Percentiles rank a stretch among this genome's conserved stretches.
phyloP scores from a whole-genome alignment of 2,113 vertebrate genomes.

The Camarhynchus parvulus region DNA sequence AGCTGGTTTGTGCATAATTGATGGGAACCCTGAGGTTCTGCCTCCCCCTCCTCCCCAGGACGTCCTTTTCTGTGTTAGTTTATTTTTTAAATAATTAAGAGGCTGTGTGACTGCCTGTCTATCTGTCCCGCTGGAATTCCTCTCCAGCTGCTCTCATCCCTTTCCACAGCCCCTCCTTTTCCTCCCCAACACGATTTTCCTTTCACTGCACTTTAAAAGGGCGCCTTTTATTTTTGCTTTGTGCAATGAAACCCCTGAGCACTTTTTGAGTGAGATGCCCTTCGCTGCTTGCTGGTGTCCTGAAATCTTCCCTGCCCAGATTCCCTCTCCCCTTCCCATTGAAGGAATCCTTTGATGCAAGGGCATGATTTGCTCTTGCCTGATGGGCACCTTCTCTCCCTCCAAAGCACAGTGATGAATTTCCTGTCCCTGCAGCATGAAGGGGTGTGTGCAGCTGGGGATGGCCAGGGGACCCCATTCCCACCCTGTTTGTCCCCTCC shows the following conservation, averaged over 20 bases:
- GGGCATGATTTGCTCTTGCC: too few relatives aligned
- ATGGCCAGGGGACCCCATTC: background rate
- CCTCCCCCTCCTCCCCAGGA: background rate
- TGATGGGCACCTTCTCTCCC: background rate
- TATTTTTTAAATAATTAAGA: slow-evolving; percentile 71
- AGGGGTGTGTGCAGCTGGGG: background rate
- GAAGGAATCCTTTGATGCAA: background rate
- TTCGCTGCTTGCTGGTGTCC: background rate
- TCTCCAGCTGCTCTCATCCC: slow-evolving; percentile 46
- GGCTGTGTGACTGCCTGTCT: slow-evolving; percentile 43
- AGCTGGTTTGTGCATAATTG: slow-evolving; percentile 40
- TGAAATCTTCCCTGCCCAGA: background rate
- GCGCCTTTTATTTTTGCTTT: background rate
- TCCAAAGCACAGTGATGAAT: background rate
- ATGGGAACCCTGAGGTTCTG: slow-evolving; percentile 3
- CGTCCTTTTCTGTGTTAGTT: slow-evolving; percentile 48
- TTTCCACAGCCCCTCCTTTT: background rate
- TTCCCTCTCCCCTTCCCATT: background rate
- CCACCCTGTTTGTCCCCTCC: background rate
- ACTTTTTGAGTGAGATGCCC: background rate
- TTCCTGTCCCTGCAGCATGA: background rate
- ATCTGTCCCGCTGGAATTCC: slow-evolving; percentile 41
- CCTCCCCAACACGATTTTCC: background rate
- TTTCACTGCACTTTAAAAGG: background rate
- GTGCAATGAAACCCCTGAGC: background rate